These are phyloP conservation scores for Phlogophora meticulosa DNA, from an alignment of 2,888 invertebrate genomes.

Conservation along the genomic window DNA sequence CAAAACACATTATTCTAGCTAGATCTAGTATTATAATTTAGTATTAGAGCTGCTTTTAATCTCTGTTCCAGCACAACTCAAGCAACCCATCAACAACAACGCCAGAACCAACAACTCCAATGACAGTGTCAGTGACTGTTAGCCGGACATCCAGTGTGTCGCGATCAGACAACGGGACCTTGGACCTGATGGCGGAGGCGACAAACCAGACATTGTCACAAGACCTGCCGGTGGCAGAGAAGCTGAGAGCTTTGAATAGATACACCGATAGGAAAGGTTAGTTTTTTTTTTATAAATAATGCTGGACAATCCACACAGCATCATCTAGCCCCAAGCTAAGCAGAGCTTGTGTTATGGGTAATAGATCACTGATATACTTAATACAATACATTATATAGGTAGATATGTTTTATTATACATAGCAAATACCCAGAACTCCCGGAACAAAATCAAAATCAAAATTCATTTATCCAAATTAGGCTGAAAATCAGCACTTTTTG, in stretches of 20 bases:
- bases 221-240: slow-evolving; percentile 87
- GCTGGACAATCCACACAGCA: too few relatives aligned
- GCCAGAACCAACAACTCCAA: slow-evolving; percentile 53
- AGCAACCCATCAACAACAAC: slow-evolving; percentile 66
- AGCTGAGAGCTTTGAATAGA: slow-evolving; percentile 84
- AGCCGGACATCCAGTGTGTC: slow-evolving; percentile 57
- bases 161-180: slow-evolving; percentile 73
- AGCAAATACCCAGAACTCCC: too few relatives aligned
- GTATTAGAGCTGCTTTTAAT: not conserved
- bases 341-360: too few relatives aligned
- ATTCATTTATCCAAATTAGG: too few relatives aligned
- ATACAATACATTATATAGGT: too few relatives aligned
- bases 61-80: slow-evolving; percentile 73
- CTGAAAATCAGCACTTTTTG: too few relatives aligned
- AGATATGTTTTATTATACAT: too few relatives aligned
- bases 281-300: too few relatives aligned
- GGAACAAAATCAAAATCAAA: too few relatives aligned
- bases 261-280: slow-evolving; percentile 86
- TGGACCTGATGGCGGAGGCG: slow-evolving; percentile 80
- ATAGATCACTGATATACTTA: too few relatives aligned
- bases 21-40: not conserved
- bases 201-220: slow-evolving; percentile 84
- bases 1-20: not conserved
- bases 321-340: too few relatives aligned
- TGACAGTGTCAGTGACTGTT: slow-evolving; percentile 44